These are phyloP conservation scores for Anniella stebbinsi DNA, from an alignment of 2,797 vertebrate genomes.

Conservation along the genomic window DNA sequence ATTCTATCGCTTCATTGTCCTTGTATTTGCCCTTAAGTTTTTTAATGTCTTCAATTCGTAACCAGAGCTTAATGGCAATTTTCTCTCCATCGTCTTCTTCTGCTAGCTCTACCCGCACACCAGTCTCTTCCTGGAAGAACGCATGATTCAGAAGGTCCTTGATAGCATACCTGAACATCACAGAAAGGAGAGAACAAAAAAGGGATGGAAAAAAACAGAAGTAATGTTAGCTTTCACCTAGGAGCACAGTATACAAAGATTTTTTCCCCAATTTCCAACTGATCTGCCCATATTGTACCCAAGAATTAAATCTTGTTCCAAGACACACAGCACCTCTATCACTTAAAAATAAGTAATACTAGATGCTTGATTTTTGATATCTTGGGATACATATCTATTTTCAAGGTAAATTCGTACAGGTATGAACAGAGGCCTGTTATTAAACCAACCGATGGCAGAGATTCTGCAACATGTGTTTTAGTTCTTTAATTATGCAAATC, in stretches of 20 bases:
- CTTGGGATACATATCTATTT: neutral
- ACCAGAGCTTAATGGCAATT: conserved; percentile 98
- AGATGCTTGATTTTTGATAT: neutral
- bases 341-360: neutral
- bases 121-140: conserved; percentile 99
- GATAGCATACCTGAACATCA: conserved; percentile 89
- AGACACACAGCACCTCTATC: neutral
- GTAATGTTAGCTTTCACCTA: neutral
- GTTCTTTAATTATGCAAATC: neutral
- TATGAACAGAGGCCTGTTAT: neutral
- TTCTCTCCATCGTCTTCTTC: conserved; percentile 99
- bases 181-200: conserved; percentile 11
- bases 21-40: conserved; percentile 99
- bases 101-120: conserved; percentile 96
- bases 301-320: neutral
- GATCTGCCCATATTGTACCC: neutral
- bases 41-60: conserved; percentile 97
- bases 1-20: conserved; percentile 99
- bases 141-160: conserved; percentile 98
- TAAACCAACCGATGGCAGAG: neutral
- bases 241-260: neutral
- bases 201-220: neutral
- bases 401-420: neutral
- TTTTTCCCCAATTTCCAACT: neutral
- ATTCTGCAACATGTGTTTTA: neutral